phyloP scores from a whole-genome alignment of 2,113 vertebrate species.

The Cairina moschata region DNA sequence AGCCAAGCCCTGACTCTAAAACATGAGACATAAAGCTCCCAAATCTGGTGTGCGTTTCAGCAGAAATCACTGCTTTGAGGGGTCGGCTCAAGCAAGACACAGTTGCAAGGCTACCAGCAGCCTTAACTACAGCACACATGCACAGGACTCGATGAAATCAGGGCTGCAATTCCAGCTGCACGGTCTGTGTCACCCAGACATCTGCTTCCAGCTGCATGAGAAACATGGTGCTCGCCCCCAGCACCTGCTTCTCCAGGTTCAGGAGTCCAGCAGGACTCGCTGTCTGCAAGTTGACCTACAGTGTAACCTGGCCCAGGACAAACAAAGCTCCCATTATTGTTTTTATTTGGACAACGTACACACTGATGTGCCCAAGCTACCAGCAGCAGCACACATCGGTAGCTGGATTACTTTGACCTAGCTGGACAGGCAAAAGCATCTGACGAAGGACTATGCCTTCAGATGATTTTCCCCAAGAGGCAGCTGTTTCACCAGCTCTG shows the following conservation, averaged over 20 bases:
- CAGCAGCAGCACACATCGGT: neutral
- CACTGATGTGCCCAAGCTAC: neutral
- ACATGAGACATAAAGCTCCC: neutral
- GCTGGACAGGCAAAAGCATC: neutral
- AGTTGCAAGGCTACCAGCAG: neutral
- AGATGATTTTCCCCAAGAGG: neutral
- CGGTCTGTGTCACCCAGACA: neutral
- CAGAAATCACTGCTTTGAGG: neutral
- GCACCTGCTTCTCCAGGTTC: neutral
- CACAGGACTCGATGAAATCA: neutral
- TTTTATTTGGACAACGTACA: neutral
- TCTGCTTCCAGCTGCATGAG: neutral
- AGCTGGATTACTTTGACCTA: conserved; percentile 11
- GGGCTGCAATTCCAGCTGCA: neutral
- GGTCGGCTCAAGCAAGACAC: neutral
- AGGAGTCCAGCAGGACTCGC: neutral
- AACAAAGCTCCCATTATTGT: neutral
- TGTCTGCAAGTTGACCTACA: neutral
- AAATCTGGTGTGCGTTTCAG: neutral
- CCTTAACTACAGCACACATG: neutral
- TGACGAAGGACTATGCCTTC: neutral
- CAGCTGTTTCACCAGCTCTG: neutral
- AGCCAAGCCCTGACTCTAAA: neutral
- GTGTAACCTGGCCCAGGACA: neutral
- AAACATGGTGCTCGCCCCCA: neutral